These are phyloP conservation scores for Drosophila robusta DNA, from an alignment of 2,888 invertebrate species.

Conservation along the genomic window DNA sequence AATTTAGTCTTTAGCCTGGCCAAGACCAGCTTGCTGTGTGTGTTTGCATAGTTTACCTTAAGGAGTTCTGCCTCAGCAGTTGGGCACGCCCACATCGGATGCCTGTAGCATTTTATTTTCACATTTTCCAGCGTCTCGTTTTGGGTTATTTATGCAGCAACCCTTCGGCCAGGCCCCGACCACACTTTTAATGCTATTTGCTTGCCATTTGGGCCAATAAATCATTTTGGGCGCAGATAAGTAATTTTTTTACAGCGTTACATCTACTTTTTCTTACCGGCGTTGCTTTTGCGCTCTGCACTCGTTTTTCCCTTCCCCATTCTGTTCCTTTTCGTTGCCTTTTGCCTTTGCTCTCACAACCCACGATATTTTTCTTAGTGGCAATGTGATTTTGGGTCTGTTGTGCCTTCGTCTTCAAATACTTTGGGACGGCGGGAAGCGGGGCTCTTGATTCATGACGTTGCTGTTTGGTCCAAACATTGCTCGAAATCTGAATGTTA, in stretches of 20 bases:
- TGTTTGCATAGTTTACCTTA: conserved; percentile 58
- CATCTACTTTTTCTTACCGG: conserved; percentile 54
- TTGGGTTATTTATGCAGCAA: conserved; percentile 72
- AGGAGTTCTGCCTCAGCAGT: conserved; percentile 22
- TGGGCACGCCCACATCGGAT: conserved; percentile 46
- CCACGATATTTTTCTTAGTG: conserved; percentile 41
- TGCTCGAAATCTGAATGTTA: conserved; percentile 40
- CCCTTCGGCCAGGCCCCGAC: conserved; percentile 62
- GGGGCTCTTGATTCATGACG: conserved; percentile 70
- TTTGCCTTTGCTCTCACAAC: conserved; percentile 26
- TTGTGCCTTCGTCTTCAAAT: conserved; percentile 29
- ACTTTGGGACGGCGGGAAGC: conserved; percentile 37
- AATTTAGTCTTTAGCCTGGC: conserved; percentile 32
- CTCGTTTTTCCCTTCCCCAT: conserved; percentile 9
- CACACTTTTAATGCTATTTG: conserved; percentile 78
- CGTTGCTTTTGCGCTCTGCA: conserved; percentile 39
- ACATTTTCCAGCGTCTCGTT: conserved; percentile 39
- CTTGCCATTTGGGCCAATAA: conserved; percentile 80
- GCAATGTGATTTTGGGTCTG: conserved; percentile 56
- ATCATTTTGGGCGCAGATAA: conserved; percentile 78
- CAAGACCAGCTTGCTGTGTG: conserved; percentile 46
- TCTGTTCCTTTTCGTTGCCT: conserved; percentile 30
- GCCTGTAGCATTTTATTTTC: conserved; percentile 50
- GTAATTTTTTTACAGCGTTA: conserved; percentile 66
- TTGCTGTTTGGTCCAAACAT: conserved; percentile 61